These are phyloP conservation scores for human DNA, from an alignment of 2,113 vertebrate species.

Conservation along the genomic window GRCh38 chr4:29721501-29722000, in stretches of 20 bases:
- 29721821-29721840: background rate
- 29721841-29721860: background rate
- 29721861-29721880: background rate
- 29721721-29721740: background rate
- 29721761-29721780: background rate
- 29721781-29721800: background rate
- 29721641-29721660: background rate
- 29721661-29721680: background rate
- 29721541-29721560: constrained; percentile 61
- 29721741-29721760: background rate
- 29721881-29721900: background rate
- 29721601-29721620: background rate
- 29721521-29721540: constrained; percentile 2
- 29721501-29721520: constrained; percentile 59
- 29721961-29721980: background rate
- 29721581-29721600: constrained; percentile 27
- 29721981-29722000: background rate
- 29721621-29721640: background rate
- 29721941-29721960: background rate
- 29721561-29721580: constrained; percentile 27
- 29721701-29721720: background rate
- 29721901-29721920: background rate
- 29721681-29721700: background rate
- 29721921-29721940: background rate
- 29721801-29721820: background rate